Base-by-base conservation (phyloP, 1,140 invertebrate species). In the Apis florea region DNA sequence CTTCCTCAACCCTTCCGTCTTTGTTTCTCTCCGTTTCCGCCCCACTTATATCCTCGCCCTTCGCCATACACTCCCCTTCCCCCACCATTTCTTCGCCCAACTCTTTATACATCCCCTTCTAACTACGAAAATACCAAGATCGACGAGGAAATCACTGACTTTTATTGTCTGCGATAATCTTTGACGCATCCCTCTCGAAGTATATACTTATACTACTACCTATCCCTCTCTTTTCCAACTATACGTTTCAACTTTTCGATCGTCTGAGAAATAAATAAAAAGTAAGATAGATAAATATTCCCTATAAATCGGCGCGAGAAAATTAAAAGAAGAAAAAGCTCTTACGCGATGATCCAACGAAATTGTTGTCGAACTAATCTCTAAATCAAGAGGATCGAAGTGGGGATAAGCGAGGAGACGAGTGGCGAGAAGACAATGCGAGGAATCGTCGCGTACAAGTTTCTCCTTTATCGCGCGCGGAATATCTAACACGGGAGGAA, bases 121-220 rank as follows among this genome's bases (percentile, higher is more conserved):
- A 51, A 31, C 19, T 49, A n/a, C 53, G 40, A 24, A 75, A 56
- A 40, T 40, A 40, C 5, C 24, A 31, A 58, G 75, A 83, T 88
- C 82, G 71, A 82, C 78, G 73, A 69, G 58, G 51, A 79, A 89
- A 89, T 90, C 87, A 85, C 87, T 84, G 84, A 90, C 85, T 90
- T 90, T 90, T 89, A 90, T 88, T 81, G 83, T 85, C 83, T 49
- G 70, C 80, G 85, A 86, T 90, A 90, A 88, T 90, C 86, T 86
- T 83, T 67, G 40, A 26, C 31, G 63, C n/a, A 47, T 19, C 53
- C 63, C 87, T 81, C 81, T 79, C 83, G 61, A 66, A 13, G 61
- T n/a, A 87, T n/a, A 87, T 67, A 78, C 31, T 31, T 19, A 24
- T 26, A 9, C 15, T 4, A 31, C 12, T 12, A 2, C 73, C 56